These are phyloP conservation scores for Sisyra terminalis DNA, from an alignment of 2,888 invertebrate genomes.

Conservation along the genomic window DNA sequence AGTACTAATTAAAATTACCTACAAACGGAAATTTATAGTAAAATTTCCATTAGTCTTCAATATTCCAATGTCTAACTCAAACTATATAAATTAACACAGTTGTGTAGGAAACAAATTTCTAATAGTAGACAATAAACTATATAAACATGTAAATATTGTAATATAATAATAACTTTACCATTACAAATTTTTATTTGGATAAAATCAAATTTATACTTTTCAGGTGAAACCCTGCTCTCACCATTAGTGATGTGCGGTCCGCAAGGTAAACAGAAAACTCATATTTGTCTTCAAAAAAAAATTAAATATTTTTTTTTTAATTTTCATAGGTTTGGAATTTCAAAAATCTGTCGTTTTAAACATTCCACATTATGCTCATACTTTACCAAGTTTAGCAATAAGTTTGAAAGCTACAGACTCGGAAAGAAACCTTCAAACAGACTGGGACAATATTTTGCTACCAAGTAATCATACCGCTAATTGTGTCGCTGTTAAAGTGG, in stretches of 20 bases:
- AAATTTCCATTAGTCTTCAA: too few species aligned
- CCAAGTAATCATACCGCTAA: constrained; percentile 72
- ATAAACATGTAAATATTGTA: neutral
- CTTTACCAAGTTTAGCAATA: constrained; percentile 57
- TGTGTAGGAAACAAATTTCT: too few species aligned
- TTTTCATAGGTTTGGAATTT: constrained; percentile 53
- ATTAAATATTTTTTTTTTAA: constrained; percentile 15
- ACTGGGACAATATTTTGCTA: constrained; percentile 72
- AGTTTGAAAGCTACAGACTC: constrained; percentile 68
- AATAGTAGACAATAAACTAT: neutral
- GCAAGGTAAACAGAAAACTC: constrained; percentile 48
- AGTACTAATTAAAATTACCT: too few species aligned
- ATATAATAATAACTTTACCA: neutral
- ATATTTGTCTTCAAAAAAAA: too few species aligned
- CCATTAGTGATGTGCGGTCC: constrained; percentile 96
- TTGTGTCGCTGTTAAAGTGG: constrained; percentile 79
- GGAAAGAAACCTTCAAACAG: constrained; percentile 67
- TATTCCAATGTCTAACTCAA: too few species aligned
- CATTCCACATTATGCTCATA: constrained; percentile 74
- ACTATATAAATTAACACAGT: too few species aligned
- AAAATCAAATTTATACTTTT: constrained; percentile 13
- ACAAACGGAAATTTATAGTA: too few species aligned
- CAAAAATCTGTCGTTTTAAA: constrained; percentile 76
- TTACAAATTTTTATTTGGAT: too few species aligned
- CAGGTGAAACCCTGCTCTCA: constrained; percentile 88